Conservation (phyloP, 2,888 invertebrate genomes). For the Rhamnusium bicolor region DNA sequence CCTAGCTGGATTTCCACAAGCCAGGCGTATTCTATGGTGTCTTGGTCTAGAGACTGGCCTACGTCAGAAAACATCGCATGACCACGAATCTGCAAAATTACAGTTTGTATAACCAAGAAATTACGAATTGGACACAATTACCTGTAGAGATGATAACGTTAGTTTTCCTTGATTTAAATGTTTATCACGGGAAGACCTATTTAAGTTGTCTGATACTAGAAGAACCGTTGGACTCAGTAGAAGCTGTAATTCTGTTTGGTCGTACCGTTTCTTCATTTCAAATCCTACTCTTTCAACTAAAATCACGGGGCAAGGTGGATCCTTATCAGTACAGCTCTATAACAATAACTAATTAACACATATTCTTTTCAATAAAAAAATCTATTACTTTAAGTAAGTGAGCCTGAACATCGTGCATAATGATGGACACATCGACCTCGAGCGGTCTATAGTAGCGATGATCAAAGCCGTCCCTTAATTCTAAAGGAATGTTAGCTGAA, state of each 20-base stretch:
- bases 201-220: conserved; percentile 82
- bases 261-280: conserved; percentile 96
- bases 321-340: conserved; percentile 88
- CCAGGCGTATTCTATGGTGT: conserved; percentile 98
- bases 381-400: conserved; percentile 85
- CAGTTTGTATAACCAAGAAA: background rate
- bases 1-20: conserved; percentile 95
- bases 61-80: conserved; percentile 97
- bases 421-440: conserved; percentile 92
- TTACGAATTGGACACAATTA: conserved; percentile 66
- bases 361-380: background rate
- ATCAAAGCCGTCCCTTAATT: conserved; percentile 88
- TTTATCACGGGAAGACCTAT: conserved; percentile 79
- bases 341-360: conserved; percentile 48
- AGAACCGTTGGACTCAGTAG: conserved; percentile 91
- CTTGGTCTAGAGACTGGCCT: conserved; percentile 90
- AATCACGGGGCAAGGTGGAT: conserved; percentile 93
- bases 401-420: conserved; percentile 95
- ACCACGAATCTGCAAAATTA: conserved; percentile 81
- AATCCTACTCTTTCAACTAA: conserved; percentile 94
- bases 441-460: conserved; percentile 90
- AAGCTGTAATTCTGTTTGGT: conserved; percentile 93
- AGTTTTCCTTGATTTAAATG: conserved; percentile 89
- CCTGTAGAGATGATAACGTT: conserved; percentile 87
- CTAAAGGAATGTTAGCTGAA: conserved; percentile 78